Conservation (phyloP, 2,888 invertebrate species). For the Physocephala rufipes region DNA sequence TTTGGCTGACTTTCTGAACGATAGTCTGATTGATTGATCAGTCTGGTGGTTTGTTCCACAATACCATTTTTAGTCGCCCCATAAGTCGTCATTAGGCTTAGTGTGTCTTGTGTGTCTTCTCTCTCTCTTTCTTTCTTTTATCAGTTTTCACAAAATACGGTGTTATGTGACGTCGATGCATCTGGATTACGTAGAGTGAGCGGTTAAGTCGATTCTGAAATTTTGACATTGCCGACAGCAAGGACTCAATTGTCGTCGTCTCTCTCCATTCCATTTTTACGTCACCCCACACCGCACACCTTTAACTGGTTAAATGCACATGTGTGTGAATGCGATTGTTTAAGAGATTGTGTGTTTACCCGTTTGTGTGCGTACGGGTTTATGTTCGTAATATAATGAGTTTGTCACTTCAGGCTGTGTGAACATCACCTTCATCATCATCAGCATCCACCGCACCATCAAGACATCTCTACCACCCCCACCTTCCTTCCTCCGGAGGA, state of each 20-base stretch:
- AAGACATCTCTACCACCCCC: neutral
- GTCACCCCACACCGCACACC: conserved; percentile 42
- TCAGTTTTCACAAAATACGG: neutral
- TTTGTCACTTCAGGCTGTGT: conserved; percentile 62
- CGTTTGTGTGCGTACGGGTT: neutral
- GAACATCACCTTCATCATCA: conserved; percentile 59
- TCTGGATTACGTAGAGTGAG: conserved; percentile 51
- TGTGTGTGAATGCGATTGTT: too few species aligned
- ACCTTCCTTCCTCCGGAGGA: too few species aligned
- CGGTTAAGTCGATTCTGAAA: conserved; percentile 14
- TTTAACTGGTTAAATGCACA: conserved; percentile 34
- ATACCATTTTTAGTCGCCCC: neutral
- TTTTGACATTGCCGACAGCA: conserved; percentile 54
- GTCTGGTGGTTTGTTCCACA: neutral
- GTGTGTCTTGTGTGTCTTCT: conserved; percentile 32
- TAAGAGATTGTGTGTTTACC: conserved; percentile 32
- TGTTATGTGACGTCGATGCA: conserved; percentile 54
- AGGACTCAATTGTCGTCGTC: conserved; percentile 44
- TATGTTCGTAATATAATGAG: conserved; percentile 53
- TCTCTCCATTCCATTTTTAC: neutral
- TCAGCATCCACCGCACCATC: conserved; percentile 42
- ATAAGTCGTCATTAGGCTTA: conserved; percentile 27
- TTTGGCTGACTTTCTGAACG: neutral
- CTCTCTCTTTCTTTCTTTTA: neutral
- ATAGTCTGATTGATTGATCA: neutral